Percentiles rank a stretch among this genome's conserved stretches.
Conservation (phyloP, 37 sponge, comb jelly and placozoan genomes). For the Eunapius fragilis region DNA sequence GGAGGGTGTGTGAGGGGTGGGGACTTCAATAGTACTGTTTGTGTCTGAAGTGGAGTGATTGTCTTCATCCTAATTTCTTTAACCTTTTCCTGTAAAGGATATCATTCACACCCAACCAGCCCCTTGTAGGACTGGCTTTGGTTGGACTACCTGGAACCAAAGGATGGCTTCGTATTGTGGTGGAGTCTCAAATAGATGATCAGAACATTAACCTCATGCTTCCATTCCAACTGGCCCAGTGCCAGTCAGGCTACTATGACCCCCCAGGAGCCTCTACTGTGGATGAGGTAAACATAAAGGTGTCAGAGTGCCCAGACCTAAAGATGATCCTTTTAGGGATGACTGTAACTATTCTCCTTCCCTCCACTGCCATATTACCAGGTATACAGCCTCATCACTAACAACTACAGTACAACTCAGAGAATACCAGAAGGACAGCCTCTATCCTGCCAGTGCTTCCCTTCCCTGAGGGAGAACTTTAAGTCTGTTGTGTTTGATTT, state of each 20-base stretch:
- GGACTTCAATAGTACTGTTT: no score
- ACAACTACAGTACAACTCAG: slow-evolving; percentile 42
- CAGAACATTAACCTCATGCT: slow-evolving; percentile 41
- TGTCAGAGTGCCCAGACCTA: background rate
- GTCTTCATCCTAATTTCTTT: no score
- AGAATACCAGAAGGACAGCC: slow-evolving; percentile 61
- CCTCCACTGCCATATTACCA: background rate
- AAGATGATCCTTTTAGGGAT: no score
- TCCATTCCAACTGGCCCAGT: slow-evolving; percentile 74
- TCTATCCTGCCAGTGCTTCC: slow-evolving; percentile 67
- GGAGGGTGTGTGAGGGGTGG: no score
- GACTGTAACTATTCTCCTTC: background rate
- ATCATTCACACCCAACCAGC: slow-evolving; percentile 75
- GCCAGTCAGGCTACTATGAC: slow-evolving; percentile 66
- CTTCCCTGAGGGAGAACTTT: background rate
- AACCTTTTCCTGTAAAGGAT: slow-evolving; percentile 21
- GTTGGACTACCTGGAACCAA: slow-evolving; percentile 71
- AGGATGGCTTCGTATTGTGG: slow-evolving; percentile 48
- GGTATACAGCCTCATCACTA: slow-evolving; percentile 13
- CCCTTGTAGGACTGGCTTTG: slow-evolving; percentile 66
- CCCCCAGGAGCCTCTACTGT: slow-evolving; percentile 48
- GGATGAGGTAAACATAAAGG: slow-evolving; percentile 22
- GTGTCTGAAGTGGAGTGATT: no score
- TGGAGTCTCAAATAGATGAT: slow-evolving; percentile 57
- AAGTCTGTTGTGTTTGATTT: background rate